phyloP scores from a whole-genome alignment of 2,797 vertebrate species.

The Lepidocolaptes lacrymiger region DNA sequence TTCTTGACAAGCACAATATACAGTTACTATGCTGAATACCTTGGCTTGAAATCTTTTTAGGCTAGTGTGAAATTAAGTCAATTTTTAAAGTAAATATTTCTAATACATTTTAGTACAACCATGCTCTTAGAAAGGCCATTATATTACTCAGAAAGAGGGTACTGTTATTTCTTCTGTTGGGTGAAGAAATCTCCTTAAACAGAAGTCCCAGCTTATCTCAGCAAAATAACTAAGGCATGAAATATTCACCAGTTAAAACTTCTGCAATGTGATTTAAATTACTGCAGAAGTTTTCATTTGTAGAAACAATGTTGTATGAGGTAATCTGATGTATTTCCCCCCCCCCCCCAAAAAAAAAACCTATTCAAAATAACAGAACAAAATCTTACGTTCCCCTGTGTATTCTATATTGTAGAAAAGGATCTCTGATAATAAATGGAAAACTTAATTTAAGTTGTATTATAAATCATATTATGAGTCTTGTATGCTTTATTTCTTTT shows the following conservation, averaged over 20 bases:
- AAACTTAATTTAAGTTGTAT: constrained; percentile 45
- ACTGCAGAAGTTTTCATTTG: not conserved
- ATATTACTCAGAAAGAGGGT: not conserved
- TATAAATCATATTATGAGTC: not conserved
- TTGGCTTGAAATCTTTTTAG: not conserved
- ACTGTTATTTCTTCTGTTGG: not conserved
- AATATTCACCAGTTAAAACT: not conserved
- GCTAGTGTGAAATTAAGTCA: not conserved
- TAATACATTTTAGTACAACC: not conserved
- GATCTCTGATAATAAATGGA: not conserved
- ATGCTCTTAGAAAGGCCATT: not conserved
- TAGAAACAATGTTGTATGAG: not conserved
- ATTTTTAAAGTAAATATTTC: not conserved
- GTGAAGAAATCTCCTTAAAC: not conserved
- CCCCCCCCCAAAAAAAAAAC: not conserved
- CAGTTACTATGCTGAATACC: not conserved
- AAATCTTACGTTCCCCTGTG: not conserved
- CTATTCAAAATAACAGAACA: not conserved
- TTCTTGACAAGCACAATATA: not conserved
- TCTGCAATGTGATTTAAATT: not conserved
- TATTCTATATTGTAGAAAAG: not conserved
- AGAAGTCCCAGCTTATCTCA: not conserved
- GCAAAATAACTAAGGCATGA: not conserved
- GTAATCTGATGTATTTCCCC: not conserved
- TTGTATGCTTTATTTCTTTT: constrained; percentile 25